A percentile compares a stretch with the other conserved stretches of the same genome.
Evolutionary conservation across 2,797 vertebrate species (phyloP).

Genomic region (Onychomys torridus): DNA sequence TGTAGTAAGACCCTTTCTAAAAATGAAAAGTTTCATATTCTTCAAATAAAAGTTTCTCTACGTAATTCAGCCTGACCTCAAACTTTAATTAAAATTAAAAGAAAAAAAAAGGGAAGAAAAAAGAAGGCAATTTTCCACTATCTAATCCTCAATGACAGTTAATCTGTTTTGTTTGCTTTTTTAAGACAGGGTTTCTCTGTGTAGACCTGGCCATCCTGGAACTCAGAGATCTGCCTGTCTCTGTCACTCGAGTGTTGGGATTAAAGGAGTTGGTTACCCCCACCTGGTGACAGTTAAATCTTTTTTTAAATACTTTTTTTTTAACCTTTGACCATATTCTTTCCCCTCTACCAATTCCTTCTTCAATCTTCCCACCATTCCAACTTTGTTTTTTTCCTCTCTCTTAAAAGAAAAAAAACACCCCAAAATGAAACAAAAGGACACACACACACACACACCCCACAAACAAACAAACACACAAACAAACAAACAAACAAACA

Average conservation of each 20-base stretch:
- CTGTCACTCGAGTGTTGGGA: neutral
- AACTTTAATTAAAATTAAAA: neutral
- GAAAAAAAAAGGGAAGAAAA: neutral
- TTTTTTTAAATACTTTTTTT: neutral
- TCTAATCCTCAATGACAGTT: neutral
- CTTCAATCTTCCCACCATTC: neutral
- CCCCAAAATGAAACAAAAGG: neutral
- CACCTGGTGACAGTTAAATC: neutral
- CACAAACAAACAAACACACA: neutral
- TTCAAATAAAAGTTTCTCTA: neutral
- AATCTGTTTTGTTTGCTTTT: neutral
- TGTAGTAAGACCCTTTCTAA: neutral
- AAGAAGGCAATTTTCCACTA: neutral
- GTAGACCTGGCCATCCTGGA: neutral
- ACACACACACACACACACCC: too few species aligned
- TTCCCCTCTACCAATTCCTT: neutral
- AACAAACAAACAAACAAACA: neutral
- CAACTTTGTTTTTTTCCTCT: neutral
- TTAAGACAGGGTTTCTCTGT: neutral
- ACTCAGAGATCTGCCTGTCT: neutral
- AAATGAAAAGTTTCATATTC: neutral
- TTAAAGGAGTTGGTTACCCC: neutral
- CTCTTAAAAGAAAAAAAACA: neutral
- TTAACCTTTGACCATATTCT: neutral
- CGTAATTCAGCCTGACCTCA: neutral